Evolutionary conservation across 2,113 vertebrate genomes (phyloP).

Genomic region (Chlamydotis undulata): DNA sequence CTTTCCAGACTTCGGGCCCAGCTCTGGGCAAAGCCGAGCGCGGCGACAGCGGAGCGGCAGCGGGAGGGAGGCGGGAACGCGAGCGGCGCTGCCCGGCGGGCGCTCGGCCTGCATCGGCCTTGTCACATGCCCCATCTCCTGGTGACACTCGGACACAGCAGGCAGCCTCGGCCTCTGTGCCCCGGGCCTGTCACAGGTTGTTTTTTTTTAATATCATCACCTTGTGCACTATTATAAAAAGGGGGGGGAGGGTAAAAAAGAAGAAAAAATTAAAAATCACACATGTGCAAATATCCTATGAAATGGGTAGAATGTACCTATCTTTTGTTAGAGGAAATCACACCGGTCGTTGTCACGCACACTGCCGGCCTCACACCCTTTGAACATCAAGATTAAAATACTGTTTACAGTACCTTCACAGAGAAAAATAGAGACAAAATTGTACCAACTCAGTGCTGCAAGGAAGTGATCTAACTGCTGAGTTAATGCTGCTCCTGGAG

Average conservation of each 20-base stretch:
- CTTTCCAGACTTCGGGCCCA: fast-evolving
- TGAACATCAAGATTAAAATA: background rate
- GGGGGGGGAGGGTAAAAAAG: background rate
- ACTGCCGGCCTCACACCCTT: fast-evolving
- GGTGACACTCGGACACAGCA: background rate
- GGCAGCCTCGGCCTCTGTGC: background rate
- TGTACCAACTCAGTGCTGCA: fast-evolving
- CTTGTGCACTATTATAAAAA: too few species aligned
- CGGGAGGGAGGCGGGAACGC: too few species aligned
- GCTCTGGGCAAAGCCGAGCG: background rate
- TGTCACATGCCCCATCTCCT: slow-evolving; percentile 16
- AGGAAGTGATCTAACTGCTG: background rate
- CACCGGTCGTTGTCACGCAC: too few species aligned
- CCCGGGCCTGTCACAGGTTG: fast-evolving
- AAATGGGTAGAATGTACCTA: fast-evolving
- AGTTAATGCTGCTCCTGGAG: background rate
- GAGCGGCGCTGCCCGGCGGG: background rate
- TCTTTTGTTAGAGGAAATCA: background rate
- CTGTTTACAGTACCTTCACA: background rate
- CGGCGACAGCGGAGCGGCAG: too few species aligned
- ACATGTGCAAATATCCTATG: background rate
- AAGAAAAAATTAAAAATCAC: background rate
- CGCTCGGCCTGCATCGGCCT: fast-evolving
- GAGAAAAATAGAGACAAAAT: background rate
- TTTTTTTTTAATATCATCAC: background rate